A percentile compares a stretch with the other conserved stretches of the same genome.
phyloP scores from a whole-genome alignment of 2,888 invertebrate species.

The Drosophila picticornis region DNA sequence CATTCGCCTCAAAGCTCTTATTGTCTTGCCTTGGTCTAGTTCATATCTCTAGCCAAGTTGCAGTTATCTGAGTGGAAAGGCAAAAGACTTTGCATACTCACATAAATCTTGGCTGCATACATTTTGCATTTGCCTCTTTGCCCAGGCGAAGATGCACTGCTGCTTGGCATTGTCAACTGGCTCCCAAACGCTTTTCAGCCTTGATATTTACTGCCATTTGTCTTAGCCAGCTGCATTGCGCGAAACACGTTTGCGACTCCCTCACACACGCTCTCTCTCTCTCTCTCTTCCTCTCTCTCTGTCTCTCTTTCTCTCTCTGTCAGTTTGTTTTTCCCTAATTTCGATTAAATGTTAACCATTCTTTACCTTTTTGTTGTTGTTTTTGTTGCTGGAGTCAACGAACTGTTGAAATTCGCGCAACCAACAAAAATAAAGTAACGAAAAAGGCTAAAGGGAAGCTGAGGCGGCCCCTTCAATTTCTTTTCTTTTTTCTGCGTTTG shows the following conservation, averaged over 20 bases:
- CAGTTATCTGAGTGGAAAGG: constrained; percentile 5
- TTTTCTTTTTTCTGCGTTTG: constrained; percentile 34
- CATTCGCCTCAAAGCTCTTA: neutral
- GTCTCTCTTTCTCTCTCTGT: neutral
- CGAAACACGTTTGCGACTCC: constrained; percentile 30
- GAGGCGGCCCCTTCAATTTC: constrained; percentile 24
- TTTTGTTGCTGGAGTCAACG: constrained; percentile 32
- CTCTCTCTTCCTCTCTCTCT: neutral
- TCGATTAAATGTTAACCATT: constrained; percentile 35
- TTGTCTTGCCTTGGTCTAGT: neutral
- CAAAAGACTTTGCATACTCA: constrained; percentile 12
- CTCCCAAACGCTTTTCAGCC: constrained; percentile 13
- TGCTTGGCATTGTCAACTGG: constrained; percentile 26
- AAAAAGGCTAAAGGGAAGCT: neutral
- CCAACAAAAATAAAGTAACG: neutral
- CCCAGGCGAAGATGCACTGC: neutral
- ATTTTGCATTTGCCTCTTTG: constrained; percentile 4
- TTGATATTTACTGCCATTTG: constrained; percentile 43
- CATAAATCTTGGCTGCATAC: constrained; percentile 15
- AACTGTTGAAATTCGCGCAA: constrained; percentile 39
- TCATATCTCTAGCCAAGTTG: neutral
- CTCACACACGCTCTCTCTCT: too few relatives aligned
- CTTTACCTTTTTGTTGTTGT: neutral
- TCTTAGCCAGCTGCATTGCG: constrained; percentile 40
- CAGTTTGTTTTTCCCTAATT: constrained; percentile 22